These are phyloP conservation scores for Clusia tigrina DNA, from an alignment of 2,888 invertebrate genomes.

Conservation along the genomic window DNA sequence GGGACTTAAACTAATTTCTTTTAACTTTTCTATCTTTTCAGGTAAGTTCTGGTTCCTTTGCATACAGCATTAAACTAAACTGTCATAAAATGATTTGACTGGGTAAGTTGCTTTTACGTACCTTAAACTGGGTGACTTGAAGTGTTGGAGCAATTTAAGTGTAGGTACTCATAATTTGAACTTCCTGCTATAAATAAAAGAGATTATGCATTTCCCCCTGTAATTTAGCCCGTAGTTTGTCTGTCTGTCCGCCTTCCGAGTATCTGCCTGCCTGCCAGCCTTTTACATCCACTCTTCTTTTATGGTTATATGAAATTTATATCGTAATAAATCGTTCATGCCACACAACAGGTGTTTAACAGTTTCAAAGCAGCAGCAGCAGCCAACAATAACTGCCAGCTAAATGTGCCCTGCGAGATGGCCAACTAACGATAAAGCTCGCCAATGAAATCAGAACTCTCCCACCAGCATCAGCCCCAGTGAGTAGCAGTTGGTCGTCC, in stretches of 20 bases:
- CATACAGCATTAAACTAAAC: too few relatives aligned
- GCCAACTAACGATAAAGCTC: background rate
- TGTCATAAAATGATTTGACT: too few relatives aligned
- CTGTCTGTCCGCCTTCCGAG: background rate
- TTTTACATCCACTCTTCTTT: too few relatives aligned
- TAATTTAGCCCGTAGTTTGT: background rate
- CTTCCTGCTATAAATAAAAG: background rate
- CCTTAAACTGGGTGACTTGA: too few relatives aligned
- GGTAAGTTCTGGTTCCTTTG: background rate
- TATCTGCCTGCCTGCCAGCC: background rate
- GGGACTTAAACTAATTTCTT: background rate
- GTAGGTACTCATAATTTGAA: background rate
- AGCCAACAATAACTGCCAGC: too few relatives aligned
- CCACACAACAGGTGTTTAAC: slow-evolving; percentile 3
- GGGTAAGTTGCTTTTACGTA: too few relatives aligned
- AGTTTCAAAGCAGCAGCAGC: background rate
- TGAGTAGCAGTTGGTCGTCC: background rate
- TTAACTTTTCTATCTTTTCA: background rate
- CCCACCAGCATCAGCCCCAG: background rate
- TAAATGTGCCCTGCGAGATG: too few relatives aligned
- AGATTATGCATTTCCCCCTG: background rate
- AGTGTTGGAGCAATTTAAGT: too few relatives aligned
- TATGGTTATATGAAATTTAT: background rate
- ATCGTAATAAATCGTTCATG: background rate
- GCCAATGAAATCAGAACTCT: background rate